phyloP scores from a whole-genome alignment of 2,797 vertebrate genomes.

The Distichodus sexfasciatus region DNA sequence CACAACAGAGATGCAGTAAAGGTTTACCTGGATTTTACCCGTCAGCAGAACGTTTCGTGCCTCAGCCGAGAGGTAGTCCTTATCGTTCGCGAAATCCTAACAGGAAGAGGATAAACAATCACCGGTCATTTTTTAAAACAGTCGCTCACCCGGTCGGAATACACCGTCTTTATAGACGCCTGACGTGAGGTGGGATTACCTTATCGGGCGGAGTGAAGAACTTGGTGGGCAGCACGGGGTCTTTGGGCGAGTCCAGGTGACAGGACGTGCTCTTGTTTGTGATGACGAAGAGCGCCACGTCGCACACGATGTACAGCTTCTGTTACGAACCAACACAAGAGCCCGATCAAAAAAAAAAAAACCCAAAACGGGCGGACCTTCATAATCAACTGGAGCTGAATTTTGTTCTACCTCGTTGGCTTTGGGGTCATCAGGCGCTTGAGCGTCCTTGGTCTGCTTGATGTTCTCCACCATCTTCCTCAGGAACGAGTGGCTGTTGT shows the following conservation, averaged over 20 bases:
- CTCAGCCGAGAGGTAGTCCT: conserved; percentile 90
- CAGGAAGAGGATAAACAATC: conserved; percentile 1
- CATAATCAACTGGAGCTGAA: too few species aligned
- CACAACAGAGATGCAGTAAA: too few species aligned
- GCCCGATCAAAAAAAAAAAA: conserved; percentile 26
- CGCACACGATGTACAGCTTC: conserved; percentile 98
- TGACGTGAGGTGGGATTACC: too few species aligned
- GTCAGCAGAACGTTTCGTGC: conserved; percentile 89
- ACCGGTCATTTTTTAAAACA: too few species aligned
- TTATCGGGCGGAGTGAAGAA: conserved; percentile 96
- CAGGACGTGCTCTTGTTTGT: conserved; percentile 97
- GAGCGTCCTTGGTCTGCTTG: conserved; percentile 95
- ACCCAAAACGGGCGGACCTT: not conserved
- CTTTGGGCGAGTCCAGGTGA: conserved; percentile 93
- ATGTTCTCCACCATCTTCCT: conserved; percentile 98
- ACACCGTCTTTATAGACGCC: too few species aligned
- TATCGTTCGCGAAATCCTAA: conserved; percentile 95
- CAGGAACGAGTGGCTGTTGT: conserved; percentile 97
- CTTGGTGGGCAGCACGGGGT: conserved; percentile 89
- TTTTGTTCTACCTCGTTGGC: conserved; percentile 96
- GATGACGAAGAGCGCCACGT: conserved; percentile 95
- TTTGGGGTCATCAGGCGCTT: conserved; percentile 93
- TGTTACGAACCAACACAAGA: conserved; percentile 56
- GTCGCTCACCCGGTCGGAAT: too few species aligned
- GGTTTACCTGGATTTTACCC: conserved; percentile 84